Evolutionary conservation across 2,888 invertebrate species (phyloP), one percentile per base, ranked within the genome.

Genomic region (Lobophora halterata): DNA sequence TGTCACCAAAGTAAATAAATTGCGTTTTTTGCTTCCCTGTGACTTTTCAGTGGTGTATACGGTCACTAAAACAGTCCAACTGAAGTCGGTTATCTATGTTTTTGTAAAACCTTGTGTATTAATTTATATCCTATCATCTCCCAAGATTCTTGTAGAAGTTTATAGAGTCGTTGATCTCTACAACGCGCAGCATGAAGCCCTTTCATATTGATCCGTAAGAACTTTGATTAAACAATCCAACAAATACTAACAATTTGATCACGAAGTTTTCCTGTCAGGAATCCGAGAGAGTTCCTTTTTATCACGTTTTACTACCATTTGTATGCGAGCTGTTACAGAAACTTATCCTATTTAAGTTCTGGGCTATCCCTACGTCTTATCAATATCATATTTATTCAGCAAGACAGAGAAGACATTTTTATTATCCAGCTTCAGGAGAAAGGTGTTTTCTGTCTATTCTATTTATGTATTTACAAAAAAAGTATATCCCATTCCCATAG

Each of bases 321-420:
- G 61, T 67, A 67, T 67, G 61, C 65, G 52, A 52, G 53, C 44
- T 50, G 53, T 50, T 41, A 43, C 55, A 25, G 28, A 56, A 74
- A 73, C 61, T 76, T 70, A 64, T 68, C 60, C 66, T 50, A 67
- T 73, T 71, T 66, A 46, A 55, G 41, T 34, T 37, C 24, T 25
- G 30, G 10, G 12, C 11, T 16, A 26, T 31, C 17, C 27, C 8
- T 37, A 20, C 11, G 21, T 10, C 9, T 19, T 30, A 17, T 31
- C 13, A 19, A 7, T 8, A 27, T 28, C 27, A 21, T 6, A 26
- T 26, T 25, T 26, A 11, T 4, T 28, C 17, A 28, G 16, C 17
- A 9, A n/a, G n/a, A n/a, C n/a, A n/a, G n/a, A n/a, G n/a, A n/a
- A n/a, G n/a, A n/a, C n/a, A n/a, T n/a, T n/a, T n/a, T n/a, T n/a